Base-by-base conservation (phyloP, 2,888 invertebrate genomes). In the Fabriciana adippe region DNA sequence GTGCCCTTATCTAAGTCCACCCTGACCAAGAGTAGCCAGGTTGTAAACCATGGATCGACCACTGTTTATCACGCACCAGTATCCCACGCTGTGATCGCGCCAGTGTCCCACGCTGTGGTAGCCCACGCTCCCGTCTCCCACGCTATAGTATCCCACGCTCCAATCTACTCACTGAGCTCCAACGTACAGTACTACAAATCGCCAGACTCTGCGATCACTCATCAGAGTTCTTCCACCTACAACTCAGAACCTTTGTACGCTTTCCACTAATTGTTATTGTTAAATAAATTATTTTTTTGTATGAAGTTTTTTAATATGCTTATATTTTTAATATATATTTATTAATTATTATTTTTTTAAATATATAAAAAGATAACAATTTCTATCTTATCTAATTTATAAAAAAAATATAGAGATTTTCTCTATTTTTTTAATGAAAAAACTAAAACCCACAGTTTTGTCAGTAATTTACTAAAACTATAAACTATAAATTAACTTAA, bases 1-100 rank as follows among this genome's bases (percentile, higher is more conserved):
- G 6, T 72, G 1, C 88, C 88, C 13, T 70, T 75, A 31, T 69
- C 71, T 2, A 79, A 83, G 53, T 90, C 92, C 69, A 90, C 92
- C 72, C 85, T 92, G 79, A 90, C 91, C 61, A 90, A 89, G 84
- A 89, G 87, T 81, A 90, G 91, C 84, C 91, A 90, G 73, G 79
- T 90, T 1, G 90, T 92, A 15, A 87, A 89, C 88, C 91, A 91
- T 64, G 91, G 91, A 48, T 76, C 85, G 11, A 71, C 80, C 0
- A 84, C 83, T 0, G 72, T 84, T 6, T 82, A 85, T 6, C 87
- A 89, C 18, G 72, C 80, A 18, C 70, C 71, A 41, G 67, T 67
- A 26, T 85, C 85, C 6, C 77, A 82, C 54, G 79, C 84, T 16
- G 72, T 79, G 59, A 72, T 77, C 47, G 72, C 75, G 0, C 73